Evolutionary conservation across 2,797 vertebrate genomes (phyloP).

Genomic region (Malurus splendens): DNA sequence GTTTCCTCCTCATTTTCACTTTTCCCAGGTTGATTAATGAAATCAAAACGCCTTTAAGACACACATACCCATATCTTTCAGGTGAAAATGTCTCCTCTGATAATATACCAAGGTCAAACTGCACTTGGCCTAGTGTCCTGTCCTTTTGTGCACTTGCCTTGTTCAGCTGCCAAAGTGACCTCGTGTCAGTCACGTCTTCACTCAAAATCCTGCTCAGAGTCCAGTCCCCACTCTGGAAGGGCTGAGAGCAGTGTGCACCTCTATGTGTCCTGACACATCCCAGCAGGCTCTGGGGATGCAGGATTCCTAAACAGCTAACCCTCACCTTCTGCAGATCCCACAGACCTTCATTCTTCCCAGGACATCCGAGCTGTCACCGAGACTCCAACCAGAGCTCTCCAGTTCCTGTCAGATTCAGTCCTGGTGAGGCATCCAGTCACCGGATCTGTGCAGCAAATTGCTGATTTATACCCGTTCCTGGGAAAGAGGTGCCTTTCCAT

Average conservation of each 20-base stretch:
- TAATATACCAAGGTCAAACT: neutral
- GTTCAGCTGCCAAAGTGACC: neutral
- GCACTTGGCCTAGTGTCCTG: neutral
- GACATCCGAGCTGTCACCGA: neutral
- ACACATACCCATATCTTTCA: neutral
- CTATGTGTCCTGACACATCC: rapidly evolving
- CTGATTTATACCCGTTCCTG: neutral
- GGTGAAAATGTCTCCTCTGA: neutral
- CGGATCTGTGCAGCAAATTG: rapidly evolving
- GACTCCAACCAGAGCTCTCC: neutral
- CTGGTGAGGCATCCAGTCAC: neutral
- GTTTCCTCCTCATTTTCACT: neutral
- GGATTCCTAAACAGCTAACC: neutral
- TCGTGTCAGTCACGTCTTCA: rapidly evolving
- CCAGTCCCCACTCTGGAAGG: rapidly evolving
- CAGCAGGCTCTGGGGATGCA: neutral
- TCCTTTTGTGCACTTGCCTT: neutral
- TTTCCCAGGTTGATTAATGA: neutral
- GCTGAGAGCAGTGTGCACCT: rapidly evolving
- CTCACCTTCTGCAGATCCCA: neutral
- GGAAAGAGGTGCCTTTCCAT: rapidly evolving
- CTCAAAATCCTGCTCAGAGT: rapidly evolving
- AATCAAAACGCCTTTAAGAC: neutral
- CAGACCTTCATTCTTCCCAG: neutral
- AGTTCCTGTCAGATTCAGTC: rapidly evolving